Percentiles rank a stretch among this genome's conserved stretches.
These are phyloP conservation scores for Drosophila mulleri DNA, from an alignment of 2,888 invertebrate genomes.

Conservation along the genomic window DNA sequence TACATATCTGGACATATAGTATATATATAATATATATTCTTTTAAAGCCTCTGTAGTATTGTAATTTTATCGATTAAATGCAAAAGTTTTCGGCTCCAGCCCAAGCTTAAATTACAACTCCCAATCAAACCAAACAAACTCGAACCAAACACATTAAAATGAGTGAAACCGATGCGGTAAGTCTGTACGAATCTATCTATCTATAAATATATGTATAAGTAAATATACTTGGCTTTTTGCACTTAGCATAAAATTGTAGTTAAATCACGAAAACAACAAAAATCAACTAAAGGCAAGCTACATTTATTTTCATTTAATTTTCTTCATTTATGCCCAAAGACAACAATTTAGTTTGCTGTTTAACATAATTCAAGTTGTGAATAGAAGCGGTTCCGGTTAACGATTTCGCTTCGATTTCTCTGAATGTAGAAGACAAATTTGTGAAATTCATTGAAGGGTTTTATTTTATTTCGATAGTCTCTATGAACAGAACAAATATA, in stretches of 20 bases:
- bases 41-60: slow-evolving; percentile 15
- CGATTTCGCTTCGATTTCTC: background rate
- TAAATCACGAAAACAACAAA: slow-evolving; percentile 21
- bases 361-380: slow-evolving; percentile 51
- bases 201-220: background rate
- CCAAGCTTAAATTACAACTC: slow-evolving; percentile 56
- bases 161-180: slow-evolving; percentile 78
- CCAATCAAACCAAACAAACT: slow-evolving; percentile 8
- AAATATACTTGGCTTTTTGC: background rate
- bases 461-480: no score
- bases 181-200: slow-evolving; percentile 27
- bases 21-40: background rate
- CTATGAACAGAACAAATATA: no score
- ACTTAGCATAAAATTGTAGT: slow-evolving; percentile 14
- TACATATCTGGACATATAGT: background rate
- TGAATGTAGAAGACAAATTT: background rate
- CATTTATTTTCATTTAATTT: slow-evolving; percentile 29
- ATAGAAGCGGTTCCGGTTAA: slow-evolving; percentile 8
- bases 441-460: no score
- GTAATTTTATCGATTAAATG: slow-evolving; percentile 76
- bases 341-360: slow-evolving; percentile 32
- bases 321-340: slow-evolving; percentile 44
- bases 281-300: slow-evolving; percentile 12
- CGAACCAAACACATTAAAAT: slow-evolving; percentile 39
- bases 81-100: slow-evolving; percentile 40